These are phyloP conservation scores for Pitta sordida DNA, from an alignment of 2,113 vertebrate genomes.

Conservation along the genomic window DNA sequence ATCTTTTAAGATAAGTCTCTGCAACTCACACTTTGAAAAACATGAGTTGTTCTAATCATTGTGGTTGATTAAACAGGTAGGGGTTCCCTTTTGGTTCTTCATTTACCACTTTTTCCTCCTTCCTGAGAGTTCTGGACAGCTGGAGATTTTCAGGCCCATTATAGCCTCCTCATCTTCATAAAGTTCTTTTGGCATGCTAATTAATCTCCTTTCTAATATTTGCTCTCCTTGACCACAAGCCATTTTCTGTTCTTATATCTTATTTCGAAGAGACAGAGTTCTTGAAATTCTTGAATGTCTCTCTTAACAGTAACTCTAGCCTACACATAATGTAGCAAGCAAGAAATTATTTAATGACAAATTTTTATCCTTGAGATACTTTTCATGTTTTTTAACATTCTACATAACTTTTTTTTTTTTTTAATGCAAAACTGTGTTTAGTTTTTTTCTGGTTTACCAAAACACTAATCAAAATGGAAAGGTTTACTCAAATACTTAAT, in stretches of 20 bases:
- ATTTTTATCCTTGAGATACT: background rate
- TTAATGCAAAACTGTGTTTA: background rate
- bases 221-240: constrained; percentile 23
- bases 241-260: constrained; percentile 45
- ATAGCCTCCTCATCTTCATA: constrained; percentile 3
- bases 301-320: background rate
- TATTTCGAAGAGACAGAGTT: constrained; percentile 20
- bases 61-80: background rate
- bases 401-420: background rate
- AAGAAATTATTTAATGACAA: background rate
- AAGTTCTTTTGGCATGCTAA: constrained; percentile 58
- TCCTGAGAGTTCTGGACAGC: constrained; percentile 13
- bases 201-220: constrained; percentile 51
- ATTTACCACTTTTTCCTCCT: constrained; percentile 16
- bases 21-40: background rate
- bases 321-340: background rate
- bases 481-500: background rate
- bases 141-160: constrained; percentile 35
- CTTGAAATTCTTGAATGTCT: constrained; percentile 16
- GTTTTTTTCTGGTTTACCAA: background rate
- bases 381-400: background rate
- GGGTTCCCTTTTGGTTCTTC: background rate
- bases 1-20: background rate
- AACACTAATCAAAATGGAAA: background rate
- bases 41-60: constrained; percentile 2